Evolutionary conservation across 2,797 vertebrate genomes (phyloP), one percentile per base, ranked within the genome.

Genomic region (Sitta carolinensis): DNA sequence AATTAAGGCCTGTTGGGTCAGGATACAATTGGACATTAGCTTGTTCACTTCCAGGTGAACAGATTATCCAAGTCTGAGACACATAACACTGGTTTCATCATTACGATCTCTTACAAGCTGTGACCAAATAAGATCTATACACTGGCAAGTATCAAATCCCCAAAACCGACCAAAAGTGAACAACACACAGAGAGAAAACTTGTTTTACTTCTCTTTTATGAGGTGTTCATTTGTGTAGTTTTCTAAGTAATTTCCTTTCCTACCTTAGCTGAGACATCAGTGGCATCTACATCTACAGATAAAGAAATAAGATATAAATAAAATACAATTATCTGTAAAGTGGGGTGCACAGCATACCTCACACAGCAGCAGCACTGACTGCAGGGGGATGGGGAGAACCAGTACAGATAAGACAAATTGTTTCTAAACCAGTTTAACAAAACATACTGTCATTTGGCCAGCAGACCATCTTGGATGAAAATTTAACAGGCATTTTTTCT

Each of bases 61-160:
- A 34, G 5, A 79, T 6, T 21, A 83, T 47, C 25, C n/a, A 64
- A 40, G 50, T 43, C 13, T 64, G 45, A 79, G 21, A 72, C 10
- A 11, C 0, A 0, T 2, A 76, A 72, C 17, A 45, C 11, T 45
- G 7, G 13, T 34, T 77, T 75, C 25, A 55, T 13, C 7, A 45
- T 20, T 43, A 68, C 19, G 12, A 43, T 2, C 34, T 52, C 40
- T 38, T 22, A 47, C 40, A 74, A 50, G 13, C 4, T 78, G 25
- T 38, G 11, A 67, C 26, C 42, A 45, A 66, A 38, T 8, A 20
- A 9, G 5, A 73, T 17, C 16, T 26, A 52, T 1, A 32, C 7
- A 29, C 5, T 34, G 32, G 42, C 9, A 90, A 40, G 30, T 14
- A 70, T 9, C 16, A 90, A 40, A 40, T 8, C 57, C 5, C n/a